These are phyloP conservation scores for Chiroxiphia lanceolata DNA, from an alignment of 2,797 vertebrate species.

Conservation along the genomic window DNA sequence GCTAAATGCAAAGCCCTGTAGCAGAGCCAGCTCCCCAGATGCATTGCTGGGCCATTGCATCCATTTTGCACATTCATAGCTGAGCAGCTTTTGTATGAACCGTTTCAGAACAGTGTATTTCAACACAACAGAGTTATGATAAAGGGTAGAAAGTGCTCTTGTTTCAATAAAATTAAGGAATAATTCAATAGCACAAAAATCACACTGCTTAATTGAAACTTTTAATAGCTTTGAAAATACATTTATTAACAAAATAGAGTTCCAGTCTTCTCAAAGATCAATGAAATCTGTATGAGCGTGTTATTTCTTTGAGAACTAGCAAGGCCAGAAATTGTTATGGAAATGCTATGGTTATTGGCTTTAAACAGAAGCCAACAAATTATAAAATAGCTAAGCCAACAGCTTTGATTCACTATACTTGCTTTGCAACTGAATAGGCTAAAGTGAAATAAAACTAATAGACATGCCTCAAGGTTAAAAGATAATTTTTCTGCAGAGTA, in stretches of 20 bases:
- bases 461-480: neutral
- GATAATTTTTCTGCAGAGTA: neutral
- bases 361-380: slow-evolving; percentile 41
- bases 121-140: neutral
- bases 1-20: neutral
- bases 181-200: neutral
- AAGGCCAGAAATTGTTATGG: neutral
- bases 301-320: slow-evolving; percentile 25
- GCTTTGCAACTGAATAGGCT: neutral
- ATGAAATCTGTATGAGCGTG: neutral
- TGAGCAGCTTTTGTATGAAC: neutral
- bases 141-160: neutral
- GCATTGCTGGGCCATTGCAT: neutral
- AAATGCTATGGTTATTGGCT: neutral
- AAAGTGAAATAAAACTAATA: slow-evolving; percentile 40
- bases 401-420: neutral
- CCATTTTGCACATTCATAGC: neutral
- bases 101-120: neutral
- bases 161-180: neutral
- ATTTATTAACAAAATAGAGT: neutral
- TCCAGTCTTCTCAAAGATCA: neutral
- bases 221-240: neutral
- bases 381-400: slow-evolving; percentile 42
- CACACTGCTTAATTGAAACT: neutral
- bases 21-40: neutral